Percentiles rank a stretch among this genome's conserved stretches.
These are phyloP conservation scores for Liasis olivaceus DNA, from an alignment of 2,797 vertebrate genomes.

Conservation along the genomic window DNA sequence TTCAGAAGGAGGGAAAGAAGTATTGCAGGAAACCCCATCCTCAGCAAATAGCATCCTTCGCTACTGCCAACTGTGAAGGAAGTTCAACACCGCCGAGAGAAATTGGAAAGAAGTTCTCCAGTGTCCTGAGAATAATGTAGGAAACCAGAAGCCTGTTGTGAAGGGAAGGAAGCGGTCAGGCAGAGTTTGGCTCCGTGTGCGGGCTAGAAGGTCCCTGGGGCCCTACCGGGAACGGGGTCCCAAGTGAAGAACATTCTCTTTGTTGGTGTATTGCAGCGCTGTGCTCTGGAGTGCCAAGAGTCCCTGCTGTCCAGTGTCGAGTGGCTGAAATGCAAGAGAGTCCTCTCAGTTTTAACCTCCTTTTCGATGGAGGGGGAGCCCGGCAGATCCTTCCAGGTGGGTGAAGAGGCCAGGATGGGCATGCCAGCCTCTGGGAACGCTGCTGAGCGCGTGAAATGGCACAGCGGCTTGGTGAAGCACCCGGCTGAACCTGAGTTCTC, in stretches of 20 bases:
- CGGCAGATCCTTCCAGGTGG: conserved; percentile 19
- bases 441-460: conserved; percentile 71
- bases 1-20: too few relatives aligned
- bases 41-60: too few relatives aligned
- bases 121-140: too few relatives aligned
- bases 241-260: rapidly evolving
- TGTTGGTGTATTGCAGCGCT: conserved; percentile 77
- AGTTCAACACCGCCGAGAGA: too few relatives aligned
- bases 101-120: too few relatives aligned
- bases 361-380: conserved; percentile 41
- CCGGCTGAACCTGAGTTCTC: conserved; percentile 78
- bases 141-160: too few relatives aligned
- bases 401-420: conserved; percentile 32
- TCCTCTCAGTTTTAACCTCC: conserved; percentile 57
- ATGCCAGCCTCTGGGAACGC: neutral
- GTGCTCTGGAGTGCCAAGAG: conserved; percentile 84
- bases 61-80: too few relatives aligned
- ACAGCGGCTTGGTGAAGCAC: conserved; percentile 81
- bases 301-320: conserved; percentile 63
- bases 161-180: too few relatives aligned
- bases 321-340: conserved; percentile 77
- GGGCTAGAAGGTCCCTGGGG: neutral
- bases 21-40: too few relatives aligned
- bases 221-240: too few relatives aligned
- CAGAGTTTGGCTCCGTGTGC: too few relatives aligned